These are phyloP conservation scores for Drosophila histrio DNA, from an alignment of 2,888 invertebrate genomes.

Conservation along the genomic window DNA sequence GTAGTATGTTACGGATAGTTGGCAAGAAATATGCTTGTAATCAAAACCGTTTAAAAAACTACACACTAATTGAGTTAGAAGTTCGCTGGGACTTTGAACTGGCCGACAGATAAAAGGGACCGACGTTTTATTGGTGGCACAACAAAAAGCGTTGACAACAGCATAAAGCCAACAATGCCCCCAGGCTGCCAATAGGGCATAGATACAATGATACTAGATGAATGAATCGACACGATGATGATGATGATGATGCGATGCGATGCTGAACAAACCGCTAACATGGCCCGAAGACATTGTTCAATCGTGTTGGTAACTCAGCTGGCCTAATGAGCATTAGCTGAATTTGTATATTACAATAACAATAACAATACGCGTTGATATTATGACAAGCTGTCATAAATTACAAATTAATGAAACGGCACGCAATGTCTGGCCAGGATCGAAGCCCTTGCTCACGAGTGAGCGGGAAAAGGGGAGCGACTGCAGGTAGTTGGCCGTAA, in stretches of 20 bases:
- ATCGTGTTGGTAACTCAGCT: constrained; percentile 62
- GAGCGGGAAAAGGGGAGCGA: background rate
- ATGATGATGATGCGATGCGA: constrained; percentile 32
- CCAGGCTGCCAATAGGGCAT: constrained; percentile 31
- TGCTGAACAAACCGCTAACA: constrained; percentile 69
- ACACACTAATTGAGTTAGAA: constrained; percentile 80
- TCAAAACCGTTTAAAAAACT: constrained; percentile 80
- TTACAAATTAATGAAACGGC: constrained; percentile 76
- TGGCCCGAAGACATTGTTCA: constrained; percentile 77
- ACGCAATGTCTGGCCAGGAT: constrained; percentile 13
- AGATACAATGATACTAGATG: constrained; percentile 27
- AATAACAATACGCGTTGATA: constrained; percentile 54
- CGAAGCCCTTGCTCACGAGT: background rate
- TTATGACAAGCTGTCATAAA: constrained; percentile 81
- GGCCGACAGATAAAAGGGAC: constrained; percentile 68
- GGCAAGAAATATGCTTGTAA: constrained; percentile 71
- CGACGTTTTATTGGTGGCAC: constrained; percentile 75
- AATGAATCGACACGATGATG: constrained; percentile 27
- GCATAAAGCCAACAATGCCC: constrained; percentile 79
- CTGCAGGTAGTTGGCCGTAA: constrained; percentile 65
- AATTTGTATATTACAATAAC: constrained; percentile 53
- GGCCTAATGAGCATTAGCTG: constrained; percentile 70
- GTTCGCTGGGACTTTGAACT: constrained; percentile 71
- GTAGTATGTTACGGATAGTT: constrained; percentile 11
- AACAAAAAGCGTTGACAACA: constrained; percentile 81